These are phyloP conservation scores for Oryzias woworae DNA, from an alignment of 2,113 vertebrate genomes.

Conservation along the genomic window DNA sequence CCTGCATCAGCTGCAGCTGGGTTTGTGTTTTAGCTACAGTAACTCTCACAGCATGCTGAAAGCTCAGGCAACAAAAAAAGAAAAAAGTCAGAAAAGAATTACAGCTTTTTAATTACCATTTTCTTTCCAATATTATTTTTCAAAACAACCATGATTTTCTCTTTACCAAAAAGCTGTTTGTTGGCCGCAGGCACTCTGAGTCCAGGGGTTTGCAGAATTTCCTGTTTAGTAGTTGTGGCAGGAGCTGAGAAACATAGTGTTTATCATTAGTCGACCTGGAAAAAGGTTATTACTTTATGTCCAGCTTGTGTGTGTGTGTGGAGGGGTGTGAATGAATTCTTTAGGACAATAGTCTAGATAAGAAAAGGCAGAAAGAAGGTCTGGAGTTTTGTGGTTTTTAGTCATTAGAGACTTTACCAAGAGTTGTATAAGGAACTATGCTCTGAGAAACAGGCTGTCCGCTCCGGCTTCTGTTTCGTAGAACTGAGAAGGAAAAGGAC, in stretches of 20 bases:
- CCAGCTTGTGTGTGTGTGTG: background rate
- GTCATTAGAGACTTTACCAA: slow-evolving; percentile 68
- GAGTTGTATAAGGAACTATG: slow-evolving; percentile 52
- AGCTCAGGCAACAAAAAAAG: too few relatives aligned
- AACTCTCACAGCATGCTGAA: too few relatives aligned
- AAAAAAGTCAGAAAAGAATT: too few relatives aligned
- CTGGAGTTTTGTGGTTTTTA: slow-evolving; percentile 23
- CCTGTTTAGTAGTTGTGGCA: slow-evolving; percentile 61
- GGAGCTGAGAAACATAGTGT: slow-evolving; percentile 71
- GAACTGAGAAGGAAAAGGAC: slow-evolving; percentile 62
- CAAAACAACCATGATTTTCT: slow-evolving; percentile 18
- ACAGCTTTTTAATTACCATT: too few relatives aligned
- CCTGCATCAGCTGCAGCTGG: too few relatives aligned
- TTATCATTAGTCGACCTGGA: slow-evolving; percentile 47
- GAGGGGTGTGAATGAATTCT: slow-evolving; percentile 15
- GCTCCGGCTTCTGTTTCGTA: slow-evolving; percentile 63
- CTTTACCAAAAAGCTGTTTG: slow-evolving; percentile 71
- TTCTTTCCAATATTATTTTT: too few relatives aligned
- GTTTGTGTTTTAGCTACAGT: too few relatives aligned
- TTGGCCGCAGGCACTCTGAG: slow-evolving; percentile 47
- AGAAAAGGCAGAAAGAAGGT: slow-evolving; percentile 17
- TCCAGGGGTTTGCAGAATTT: slow-evolving; percentile 53
- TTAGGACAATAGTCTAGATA: slow-evolving; percentile 13
- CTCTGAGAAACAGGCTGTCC: slow-evolving; percentile 31
- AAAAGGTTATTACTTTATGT: slow-evolving; percentile 9